Evolutionary conservation across 2,113 vertebrate species (phyloP), one percentile per base, ranked within the genome.

Genomic region (Fregata magnificens): DNA sequence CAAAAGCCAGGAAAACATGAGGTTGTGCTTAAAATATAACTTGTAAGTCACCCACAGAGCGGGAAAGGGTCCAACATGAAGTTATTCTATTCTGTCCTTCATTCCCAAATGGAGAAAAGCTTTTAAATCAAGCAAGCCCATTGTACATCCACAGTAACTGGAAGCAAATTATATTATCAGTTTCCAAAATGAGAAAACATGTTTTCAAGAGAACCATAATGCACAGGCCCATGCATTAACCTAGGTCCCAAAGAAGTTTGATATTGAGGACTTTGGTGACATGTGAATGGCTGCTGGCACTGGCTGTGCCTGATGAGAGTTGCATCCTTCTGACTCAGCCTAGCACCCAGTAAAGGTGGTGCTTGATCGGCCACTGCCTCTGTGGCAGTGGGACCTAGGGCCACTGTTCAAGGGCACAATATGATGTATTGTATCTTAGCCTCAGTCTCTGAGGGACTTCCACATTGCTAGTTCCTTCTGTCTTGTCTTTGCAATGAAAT

Each of bases 71-170:
- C 95, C 88, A 96, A 94, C 94, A 93, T 93, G 88, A 93, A 97
- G 95, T 96, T 96, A 94, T 95, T 96, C 90, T 83, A 69, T 93
- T 88, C 82, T 92, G 16, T 93, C 79, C 94, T 93, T 91, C 91
- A 82, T 95, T 96, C 84, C 78, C 63, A 82, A 76, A 59, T 92
- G 58, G 91, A 93, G 36, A 71, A 63, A 95, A 61, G 71, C 74
- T 90, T 94, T 93, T 90, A 90, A 93, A 97, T 88, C 90, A 97
- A 96, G 95, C 94, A 96, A 96, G 97, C 94, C 20, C 88, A 90
- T 73, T 87, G 82, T 52, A 79, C 92, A 92, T 69, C 86, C 87
- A 94, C 94, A 96, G 83, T 93, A 84, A 93, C 95, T 91, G 84
- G 82, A 96, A 90, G 89, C 89, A 66, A 87, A 42, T 42, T 42